Evolutionary conservation across 2,888 invertebrate genomes (phyloP).

Genomic region (Barypeithes pellucidus): DNA sequence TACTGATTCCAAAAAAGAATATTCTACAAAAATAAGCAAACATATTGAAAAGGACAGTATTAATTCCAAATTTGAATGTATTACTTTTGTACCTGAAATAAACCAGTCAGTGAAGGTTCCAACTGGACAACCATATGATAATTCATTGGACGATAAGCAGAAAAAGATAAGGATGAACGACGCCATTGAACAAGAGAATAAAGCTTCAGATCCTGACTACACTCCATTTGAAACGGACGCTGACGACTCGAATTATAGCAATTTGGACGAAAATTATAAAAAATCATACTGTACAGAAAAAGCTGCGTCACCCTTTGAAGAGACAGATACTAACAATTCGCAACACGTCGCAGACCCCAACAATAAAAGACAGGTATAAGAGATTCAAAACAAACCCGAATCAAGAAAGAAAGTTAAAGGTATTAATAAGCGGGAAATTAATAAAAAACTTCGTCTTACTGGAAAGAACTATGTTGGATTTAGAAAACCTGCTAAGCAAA

Average conservation of each 20-base stretch:
- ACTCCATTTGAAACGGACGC: background rate
- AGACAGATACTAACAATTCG: no score
- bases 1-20: slow-evolving; percentile 1
- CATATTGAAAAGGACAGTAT: background rate
- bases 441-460: background rate
- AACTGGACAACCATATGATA: background rate
- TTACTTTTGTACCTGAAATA: background rate
- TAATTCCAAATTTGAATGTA: background rate
- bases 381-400: background rate
- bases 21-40: background rate
- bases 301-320: background rate
- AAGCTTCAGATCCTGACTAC: background rate
- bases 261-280: background rate
- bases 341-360: background rate
- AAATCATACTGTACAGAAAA: background rate
- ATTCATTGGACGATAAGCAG: background rate
- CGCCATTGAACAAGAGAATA: background rate
- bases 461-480: background rate
- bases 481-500: background rate
- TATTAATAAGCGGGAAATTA: background rate
- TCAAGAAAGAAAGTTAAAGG: background rate
- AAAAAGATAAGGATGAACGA: background rate
- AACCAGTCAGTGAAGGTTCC: background rate
- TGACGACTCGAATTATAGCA: background rate
- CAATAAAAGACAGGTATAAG: background rate